Evolutionary conservation across 1,140 invertebrate genomes (phyloP).

Genomic region (Drosophila carrolli): DNA sequence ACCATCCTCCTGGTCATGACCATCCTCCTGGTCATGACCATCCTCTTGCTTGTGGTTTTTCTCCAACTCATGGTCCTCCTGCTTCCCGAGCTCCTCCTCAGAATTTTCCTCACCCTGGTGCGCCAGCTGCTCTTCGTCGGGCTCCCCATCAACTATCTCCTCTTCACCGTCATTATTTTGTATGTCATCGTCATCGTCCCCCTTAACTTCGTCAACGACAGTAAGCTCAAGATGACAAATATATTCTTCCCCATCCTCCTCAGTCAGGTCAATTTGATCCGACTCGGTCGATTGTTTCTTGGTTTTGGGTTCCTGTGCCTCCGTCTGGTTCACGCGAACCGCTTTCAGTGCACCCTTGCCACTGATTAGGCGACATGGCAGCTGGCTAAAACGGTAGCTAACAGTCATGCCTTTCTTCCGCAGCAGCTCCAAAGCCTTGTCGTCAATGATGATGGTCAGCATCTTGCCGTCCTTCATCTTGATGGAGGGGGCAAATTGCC

Average conservation of each 20-base stretch:
- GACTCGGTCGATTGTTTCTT: not conserved
- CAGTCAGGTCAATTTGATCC: constrained; percentile 13
- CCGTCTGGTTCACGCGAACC: not conserved
- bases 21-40: not conserved
- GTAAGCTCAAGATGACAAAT: constrained; percentile 1
- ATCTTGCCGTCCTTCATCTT: not conserved
- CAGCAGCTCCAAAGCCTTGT: constrained; percentile 2
- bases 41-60: not conserved
- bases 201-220: constrained; percentile 6
- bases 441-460: not conserved
- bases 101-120: not conserved
- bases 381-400: constrained; percentile 17
- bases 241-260: constrained; percentile 8
- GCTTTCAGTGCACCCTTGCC: not conserved
- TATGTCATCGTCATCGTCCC: constrained; percentile 2
- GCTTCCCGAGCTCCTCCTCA: not conserved
- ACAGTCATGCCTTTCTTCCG: not conserved
- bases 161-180: not conserved
- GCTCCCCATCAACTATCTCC: not conserved
- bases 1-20: not conserved
- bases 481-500: not conserved
- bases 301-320: not conserved
- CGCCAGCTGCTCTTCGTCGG: not conserved
- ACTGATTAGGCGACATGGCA: not conserved
- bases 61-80: not conserved